phyloP scores from a whole-genome alignment of 2,797 vertebrate genomes.

The Coregonus sp. region DNA sequence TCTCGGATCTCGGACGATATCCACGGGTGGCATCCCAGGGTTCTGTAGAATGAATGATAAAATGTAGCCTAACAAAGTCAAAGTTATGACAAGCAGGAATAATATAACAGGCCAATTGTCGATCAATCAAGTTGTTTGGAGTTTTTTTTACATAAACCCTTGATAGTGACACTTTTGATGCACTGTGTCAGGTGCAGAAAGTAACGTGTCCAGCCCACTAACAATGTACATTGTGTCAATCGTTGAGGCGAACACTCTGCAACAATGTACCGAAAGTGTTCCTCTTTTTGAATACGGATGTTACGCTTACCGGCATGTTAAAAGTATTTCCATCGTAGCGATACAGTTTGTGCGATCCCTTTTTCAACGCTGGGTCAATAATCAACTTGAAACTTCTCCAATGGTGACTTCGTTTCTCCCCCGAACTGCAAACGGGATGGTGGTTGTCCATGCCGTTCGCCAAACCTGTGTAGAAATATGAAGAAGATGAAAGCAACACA shows the following conservation, averaged over 20 bases:
- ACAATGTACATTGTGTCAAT: constrained; percentile 50
- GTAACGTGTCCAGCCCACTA: constrained; percentile 18
- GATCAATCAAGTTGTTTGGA: not conserved
- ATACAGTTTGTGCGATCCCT: constrained; percentile 95
- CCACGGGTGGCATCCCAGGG: constrained; percentile 91
- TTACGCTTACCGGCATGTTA: constrained; percentile 88
- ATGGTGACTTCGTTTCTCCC: constrained; percentile 96
- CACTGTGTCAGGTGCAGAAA: constrained; percentile 13
- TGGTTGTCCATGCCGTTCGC: constrained; percentile 97
- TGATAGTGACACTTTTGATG: constrained; percentile 6
- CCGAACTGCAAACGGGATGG: constrained; percentile 89
- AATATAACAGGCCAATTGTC: constrained; percentile 10
- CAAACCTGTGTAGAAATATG: constrained; percentile 83
- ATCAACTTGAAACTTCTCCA: constrained; percentile 99
- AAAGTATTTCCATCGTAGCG: constrained; percentile 97
- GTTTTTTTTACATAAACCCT: no score
- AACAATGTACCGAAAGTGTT: constrained; percentile 52
- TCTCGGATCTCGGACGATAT: constrained; percentile 92
- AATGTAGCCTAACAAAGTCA: constrained; percentile 40
- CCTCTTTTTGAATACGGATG: constrained; percentile 34
- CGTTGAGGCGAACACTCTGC: constrained; percentile 66
- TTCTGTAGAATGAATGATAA: constrained; percentile 75
- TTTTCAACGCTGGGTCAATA: constrained; percentile 97
- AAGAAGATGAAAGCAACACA: constrained; percentile 51
- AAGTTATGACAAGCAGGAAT: constrained; percentile 34